Percentiles rank a stretch among this genome's conserved stretches.
These are phyloP conservation scores for Drosophila ezoana DNA, from an alignment of 2,888 invertebrate species.

Conservation along the genomic window DNA sequence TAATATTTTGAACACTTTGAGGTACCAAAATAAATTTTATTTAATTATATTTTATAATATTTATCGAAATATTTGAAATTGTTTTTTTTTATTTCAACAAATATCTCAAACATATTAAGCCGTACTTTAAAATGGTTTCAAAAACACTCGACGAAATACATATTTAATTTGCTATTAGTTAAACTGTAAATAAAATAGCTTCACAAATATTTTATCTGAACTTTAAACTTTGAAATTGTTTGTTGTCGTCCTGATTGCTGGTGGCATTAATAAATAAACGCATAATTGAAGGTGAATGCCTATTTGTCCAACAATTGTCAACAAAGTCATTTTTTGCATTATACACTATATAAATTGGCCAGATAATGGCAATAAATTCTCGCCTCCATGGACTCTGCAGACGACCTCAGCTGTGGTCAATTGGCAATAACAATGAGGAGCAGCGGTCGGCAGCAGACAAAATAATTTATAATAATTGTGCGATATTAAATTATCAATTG, in stretches of 20 bases:
- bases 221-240: constrained; percentile 18
- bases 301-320: constrained; percentile 47
- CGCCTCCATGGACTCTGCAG: constrained; percentile 30
- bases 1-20: too few species aligned
- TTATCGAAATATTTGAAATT: too few species aligned
- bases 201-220: not conserved
- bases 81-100: too few species aligned
- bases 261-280: constrained; percentile 35
- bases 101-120: too few species aligned
- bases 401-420: constrained; percentile 21
- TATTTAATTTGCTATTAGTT: too few species aligned
- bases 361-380: constrained; percentile 54
- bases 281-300: constrained; percentile 32
- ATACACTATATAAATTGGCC: constrained; percentile 36
- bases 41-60: too few species aligned
- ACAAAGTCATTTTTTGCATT: constrained; percentile 15
- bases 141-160: too few species aligned
- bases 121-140: too few species aligned
- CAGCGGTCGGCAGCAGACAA: constrained; percentile 38
- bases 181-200: not conserved
- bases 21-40: too few species aligned
- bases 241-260: constrained; percentile 12
- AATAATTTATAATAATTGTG: constrained; percentile 74
- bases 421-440: constrained; percentile 37
- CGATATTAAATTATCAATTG: constrained; percentile 77